These are phyloP conservation scores for Watsonalla cultraria DNA, from an alignment of 2,888 invertebrate species.

Conservation along the genomic window DNA sequence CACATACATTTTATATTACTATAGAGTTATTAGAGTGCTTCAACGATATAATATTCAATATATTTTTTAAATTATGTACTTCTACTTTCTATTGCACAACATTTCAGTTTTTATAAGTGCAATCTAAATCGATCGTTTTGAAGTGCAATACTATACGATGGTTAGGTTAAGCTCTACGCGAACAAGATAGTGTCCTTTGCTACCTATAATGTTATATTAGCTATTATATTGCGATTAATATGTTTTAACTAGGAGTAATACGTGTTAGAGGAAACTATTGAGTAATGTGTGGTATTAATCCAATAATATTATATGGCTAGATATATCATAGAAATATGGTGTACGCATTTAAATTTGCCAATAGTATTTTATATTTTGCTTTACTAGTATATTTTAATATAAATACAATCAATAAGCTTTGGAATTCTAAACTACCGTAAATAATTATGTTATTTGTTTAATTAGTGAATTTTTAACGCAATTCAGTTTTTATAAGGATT, in stretches of 20 bases:
- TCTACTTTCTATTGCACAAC: not conserved
- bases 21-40: too few relatives aligned
- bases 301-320: too few relatives aligned
- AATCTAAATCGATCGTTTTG: conserved; percentile 36
- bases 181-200: conserved; percentile 20
- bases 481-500: too few relatives aligned
- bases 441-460: not conserved
- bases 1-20: not conserved
- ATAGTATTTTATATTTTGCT: not conserved
- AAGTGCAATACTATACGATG: conserved; percentile 47
- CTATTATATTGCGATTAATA: not conserved
- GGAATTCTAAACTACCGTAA: not conserved
- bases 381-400: not conserved
- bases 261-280: not conserved
- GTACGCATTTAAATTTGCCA: too few relatives aligned
- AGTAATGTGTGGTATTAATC: too few relatives aligned
- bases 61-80: not conserved
- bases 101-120: conserved; percentile 22
- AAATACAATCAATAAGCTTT: not conserved
- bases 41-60: conserved; percentile 3
- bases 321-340: not conserved
- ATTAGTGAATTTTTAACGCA: too few relatives aligned
- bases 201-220: not conserved
- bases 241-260: not conserved
- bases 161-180: conserved; percentile 53